Evolutionary conservation across 1,140 invertebrate genomes (phyloP), one percentile per base, ranked within the genome.

Genomic region (Galleria mellonella): DNA sequence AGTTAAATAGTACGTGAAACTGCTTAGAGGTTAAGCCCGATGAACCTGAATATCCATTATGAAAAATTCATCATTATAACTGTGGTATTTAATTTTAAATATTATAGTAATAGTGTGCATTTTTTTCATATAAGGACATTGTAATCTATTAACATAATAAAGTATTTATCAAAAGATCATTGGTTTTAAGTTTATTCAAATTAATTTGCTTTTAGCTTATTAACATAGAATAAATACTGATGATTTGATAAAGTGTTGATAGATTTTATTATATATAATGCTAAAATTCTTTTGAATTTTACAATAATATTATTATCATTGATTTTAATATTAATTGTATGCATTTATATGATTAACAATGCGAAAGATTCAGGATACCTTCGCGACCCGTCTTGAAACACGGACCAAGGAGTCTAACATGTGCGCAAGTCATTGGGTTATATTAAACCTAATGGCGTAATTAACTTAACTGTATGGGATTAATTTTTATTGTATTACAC

Each of bases 341-440:
- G 17, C 17, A 6, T 6, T 23, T 23, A 23, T 23, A 23, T 23
- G 17, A 23, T 23, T 23, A 3, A 23, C 17, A 23, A 23, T 23
- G 17, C 17, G 17, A 23, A 23, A 23, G 17, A 23, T 23, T 89
- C 89, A 87, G 89, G 89, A 86, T 87, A 87, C 87, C 88, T 88
- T 88, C 88, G 88, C 89, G 91, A 92, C 93, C 93, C 93, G 93
- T 95, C 94, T 95, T 94, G 93, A 94, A 95, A 94, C 93, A 95
- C 93, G 92, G 93, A 94, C 93, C 93, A 95, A 94, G 93, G 92
- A 94, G 93, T 94, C 90, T 92, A 93, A 89, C 91, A 90, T 91
- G 89, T 92, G 85, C 88, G 93, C 93, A 87, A 95, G 93, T 93
- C 89, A 89, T 89, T 89, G 90, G 87, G 60, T 56, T 63, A 23